Conservation (phyloP, 2,888 invertebrate genomes). For the Tribolium freemani region DNA sequence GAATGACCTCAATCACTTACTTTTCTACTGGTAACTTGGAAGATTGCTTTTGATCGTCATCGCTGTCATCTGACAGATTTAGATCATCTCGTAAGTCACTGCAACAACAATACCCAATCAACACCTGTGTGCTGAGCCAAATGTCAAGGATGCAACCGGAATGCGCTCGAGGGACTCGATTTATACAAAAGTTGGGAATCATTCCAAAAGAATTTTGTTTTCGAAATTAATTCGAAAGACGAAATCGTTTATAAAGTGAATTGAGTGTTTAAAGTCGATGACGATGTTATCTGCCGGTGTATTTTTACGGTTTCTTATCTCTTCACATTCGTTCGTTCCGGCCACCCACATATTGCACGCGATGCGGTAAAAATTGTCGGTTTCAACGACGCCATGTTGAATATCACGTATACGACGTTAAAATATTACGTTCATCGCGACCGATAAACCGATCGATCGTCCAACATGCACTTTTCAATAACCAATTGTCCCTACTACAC, state of each 20-base stretch:
- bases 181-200: constrained; percentile 6
- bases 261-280: constrained; percentile 27
- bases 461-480: constrained; percentile 7
- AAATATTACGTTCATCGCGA: constrained; percentile 12
- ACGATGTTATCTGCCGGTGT: constrained; percentile 39
- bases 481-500: too few species aligned
- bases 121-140: constrained; percentile 11
- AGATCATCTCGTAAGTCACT: constrained; percentile 78
- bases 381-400: constrained; percentile 25
- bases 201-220: constrained; percentile 14
- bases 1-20: constrained; percentile 52
- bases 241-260: constrained; percentile 32
- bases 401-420: constrained; percentile 22
- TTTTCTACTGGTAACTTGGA: constrained; percentile 66
- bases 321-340: constrained; percentile 39
- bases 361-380: constrained; percentile 33
- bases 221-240: constrained; percentile 20
- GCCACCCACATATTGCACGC: constrained; percentile 43
- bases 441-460: constrained; percentile 32
- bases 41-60: constrained; percentile 74
- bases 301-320: constrained; percentile 47
- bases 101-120: constrained; percentile 55
- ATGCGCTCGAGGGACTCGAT: too few species aligned
- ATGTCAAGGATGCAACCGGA: constrained; percentile 25
- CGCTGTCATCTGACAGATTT: constrained; percentile 82